Base-by-base conservation (phyloP, 1,140 invertebrate genomes). In the Agraylea sexmaculata region DNA sequence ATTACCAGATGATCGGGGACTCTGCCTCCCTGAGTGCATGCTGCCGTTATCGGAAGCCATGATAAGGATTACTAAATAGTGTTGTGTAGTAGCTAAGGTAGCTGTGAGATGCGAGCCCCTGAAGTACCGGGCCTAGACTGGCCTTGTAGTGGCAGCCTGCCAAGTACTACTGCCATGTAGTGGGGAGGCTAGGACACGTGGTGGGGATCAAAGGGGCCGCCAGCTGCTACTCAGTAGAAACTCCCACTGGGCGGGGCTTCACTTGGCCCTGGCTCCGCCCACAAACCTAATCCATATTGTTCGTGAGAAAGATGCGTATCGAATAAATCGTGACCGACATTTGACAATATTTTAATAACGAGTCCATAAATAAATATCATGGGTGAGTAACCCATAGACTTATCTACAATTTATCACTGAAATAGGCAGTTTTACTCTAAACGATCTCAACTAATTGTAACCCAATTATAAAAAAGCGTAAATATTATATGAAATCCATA, bases 221-320 rank as follows among this genome's bases (percentile, higher is more conserved):
- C 29, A 32, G 7, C 27, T 34, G 22, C 19, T 28, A 12, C 18
- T 15, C 21, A 11, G 15, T 27, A 10, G 19, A 27, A 19, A n/a
- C 3, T 36, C 21, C 42, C 42, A 11, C 2, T 1, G 2, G 35
- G 42, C 22, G 15, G 37, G 17, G 37, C 27, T 29, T 17, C 23
- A 5, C 11, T 4, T 4, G 12, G 12, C 12, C 29, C 29, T 16
- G 11, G 29, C 29, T n/a, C n/a, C n/a, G n/a, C n/a, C n/a, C n/a
- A n/a, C n/a, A n/a, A n/a, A n/a, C n/a, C n/a, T n/a, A n/a, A n/a
- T n/a, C n/a, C n/a, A n/a, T n/a, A n/a, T n/a, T n/a, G n/a, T n/a
- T n/a, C n/a, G n/a, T n/a, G n/a, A n/a, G n/a, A n/a, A n/a, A n/a
- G n/a, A n/a, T n/a, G n/a, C n/a, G n/a, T n/a, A n/a, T n/a, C n/a